These are phyloP conservation scores for Aegypius monachus DNA, from an alignment of 2,113 vertebrate species.

Conservation along the genomic window DNA sequence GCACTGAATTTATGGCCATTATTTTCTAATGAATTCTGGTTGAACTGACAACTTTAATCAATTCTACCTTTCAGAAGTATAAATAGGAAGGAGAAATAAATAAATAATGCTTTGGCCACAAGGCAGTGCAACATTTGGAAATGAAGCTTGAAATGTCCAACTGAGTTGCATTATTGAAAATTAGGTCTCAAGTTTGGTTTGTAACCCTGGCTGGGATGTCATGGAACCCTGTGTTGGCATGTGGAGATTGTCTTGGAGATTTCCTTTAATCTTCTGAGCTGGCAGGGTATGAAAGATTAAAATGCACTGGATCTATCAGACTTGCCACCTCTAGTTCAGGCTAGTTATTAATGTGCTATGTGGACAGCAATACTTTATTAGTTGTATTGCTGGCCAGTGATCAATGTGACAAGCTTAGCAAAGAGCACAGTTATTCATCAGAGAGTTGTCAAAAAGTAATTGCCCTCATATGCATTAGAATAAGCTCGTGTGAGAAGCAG, in stretches of 20 bases:
- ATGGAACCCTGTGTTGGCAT: background rate
- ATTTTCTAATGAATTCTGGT: slow-evolving; percentile 52
- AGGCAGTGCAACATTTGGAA: background rate
- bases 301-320: slow-evolving; percentile 7
- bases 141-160: background rate
- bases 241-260: background rate
- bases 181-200: background rate
- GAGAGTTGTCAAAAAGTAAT: slow-evolving; percentile 61
- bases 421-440: slow-evolving; percentile 63
- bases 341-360: slow-evolving; percentile 52
- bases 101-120: background rate
- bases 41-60: slow-evolving; percentile 46
- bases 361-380: slow-evolving; percentile 57
- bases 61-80: slow-evolving; percentile 18
- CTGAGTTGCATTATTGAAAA: background rate
- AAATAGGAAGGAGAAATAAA: background rate
- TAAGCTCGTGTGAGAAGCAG: background rate
- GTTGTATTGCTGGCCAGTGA: slow-evolving; percentile 58
- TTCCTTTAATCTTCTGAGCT: slow-evolving; percentile 1
- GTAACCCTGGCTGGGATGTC: background rate
- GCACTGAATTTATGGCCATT: slow-evolving; percentile 31
- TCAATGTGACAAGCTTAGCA: slow-evolving; percentile 69
- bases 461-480: slow-evolving; percentile 60
- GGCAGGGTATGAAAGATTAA: slow-evolving; percentile 30
- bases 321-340: slow-evolving; percentile 28